Base-by-base conservation (phyloP, 1,140 invertebrate genomes). In the Trachymyrmex septentrionalis region DNA sequence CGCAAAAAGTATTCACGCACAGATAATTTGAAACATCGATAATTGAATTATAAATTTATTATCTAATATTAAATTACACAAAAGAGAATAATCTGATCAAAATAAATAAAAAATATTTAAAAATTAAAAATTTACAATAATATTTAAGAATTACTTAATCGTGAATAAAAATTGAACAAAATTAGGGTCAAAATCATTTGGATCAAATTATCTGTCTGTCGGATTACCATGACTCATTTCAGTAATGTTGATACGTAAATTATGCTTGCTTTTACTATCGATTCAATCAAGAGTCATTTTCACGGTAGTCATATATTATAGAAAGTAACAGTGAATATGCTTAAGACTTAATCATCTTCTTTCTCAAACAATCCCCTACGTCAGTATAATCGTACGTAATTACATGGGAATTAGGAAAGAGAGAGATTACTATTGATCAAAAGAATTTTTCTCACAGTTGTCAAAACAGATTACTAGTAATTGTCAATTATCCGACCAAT, bases 301-400 rank as follows among this genome's bases (percentile, higher is more conserved):
- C 59, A 38, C 24, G n/a, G 27, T 34, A 30, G 24, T 48, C 21
- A 53, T 9, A 53, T 48, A 12, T 67, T 80, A 64, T 14, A 5
- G 63, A 69, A 80, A 80, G 63, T 64, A 64, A 80, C 9, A 82
- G 53, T 48, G 67, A 71, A 16, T 53, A 38, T 21, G 21, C 55
- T 81, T 14, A 59, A 57, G 78, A 69, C 21, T 48, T n/a, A 71
- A 81, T 57, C 30, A 19, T 71, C 10, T 44, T 81, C 19, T 71
- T 71, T 61, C 34, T 3, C 67, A 19, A 72, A 72, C 48, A 53
- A 80, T 69, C 7, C 50, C 21, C 53, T 53, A 16, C 21, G 16
- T 82, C 7, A 38, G 7, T 38, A 38, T 38, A 38, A 38, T 38
- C 0, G 7, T 38, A 38, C 34, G 34, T 38, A 82, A 82, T 82